Evolutionary conservation across 2,888 invertebrate species (phyloP).

Genomic region (Apamea sordens): DNA sequence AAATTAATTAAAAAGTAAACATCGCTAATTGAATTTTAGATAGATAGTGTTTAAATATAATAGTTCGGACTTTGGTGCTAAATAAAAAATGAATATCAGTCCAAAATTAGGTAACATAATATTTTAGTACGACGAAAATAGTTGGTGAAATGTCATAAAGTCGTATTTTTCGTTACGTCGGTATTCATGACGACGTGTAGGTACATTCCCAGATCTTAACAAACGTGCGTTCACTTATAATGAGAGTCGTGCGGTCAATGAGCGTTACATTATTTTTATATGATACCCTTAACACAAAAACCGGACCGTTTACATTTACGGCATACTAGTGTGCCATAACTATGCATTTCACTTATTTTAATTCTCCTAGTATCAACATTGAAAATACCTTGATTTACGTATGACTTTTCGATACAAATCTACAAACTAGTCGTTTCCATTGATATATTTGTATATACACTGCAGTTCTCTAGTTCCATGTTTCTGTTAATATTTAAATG

Average conservation of each 20-base stretch:
- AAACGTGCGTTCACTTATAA: slow-evolving; percentile 10
- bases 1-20: slow-evolving; percentile 51
- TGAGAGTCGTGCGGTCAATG: slow-evolving; percentile 9
- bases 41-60: slow-evolving; percentile 81
- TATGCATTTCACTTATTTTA: slow-evolving; percentile 45
- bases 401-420: slow-evolving; percentile 55
- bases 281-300: slow-evolving; percentile 21
- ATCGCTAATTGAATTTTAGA: slow-evolving; percentile 72
- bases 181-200: slow-evolving; percentile 22
- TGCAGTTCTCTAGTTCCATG: slow-evolving; percentile 41
- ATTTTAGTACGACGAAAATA: slow-evolving; percentile 62
- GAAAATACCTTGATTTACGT: slow-evolving; percentile 53
- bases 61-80: slow-evolving; percentile 88
- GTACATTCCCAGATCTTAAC: slow-evolving; percentile 11
- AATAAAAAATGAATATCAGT: slow-evolving; percentile 80
- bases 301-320: slow-evolving; percentile 31
- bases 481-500: slow-evolving; percentile 58
- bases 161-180: slow-evolving; percentile 39
- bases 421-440: slow-evolving; percentile 64
- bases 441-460: slow-evolving; percentile 54
- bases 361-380: slow-evolving; percentile 34
- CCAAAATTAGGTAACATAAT: slow-evolving; percentile 75
- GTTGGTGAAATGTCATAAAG: slow-evolving; percentile 46
- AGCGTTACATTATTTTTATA: slow-evolving; percentile 28
- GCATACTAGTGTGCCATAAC: slow-evolving; percentile 56